Base-by-base conservation (phyloP, 2,797 vertebrate genomes). In the Cuculus canorus region DNA sequence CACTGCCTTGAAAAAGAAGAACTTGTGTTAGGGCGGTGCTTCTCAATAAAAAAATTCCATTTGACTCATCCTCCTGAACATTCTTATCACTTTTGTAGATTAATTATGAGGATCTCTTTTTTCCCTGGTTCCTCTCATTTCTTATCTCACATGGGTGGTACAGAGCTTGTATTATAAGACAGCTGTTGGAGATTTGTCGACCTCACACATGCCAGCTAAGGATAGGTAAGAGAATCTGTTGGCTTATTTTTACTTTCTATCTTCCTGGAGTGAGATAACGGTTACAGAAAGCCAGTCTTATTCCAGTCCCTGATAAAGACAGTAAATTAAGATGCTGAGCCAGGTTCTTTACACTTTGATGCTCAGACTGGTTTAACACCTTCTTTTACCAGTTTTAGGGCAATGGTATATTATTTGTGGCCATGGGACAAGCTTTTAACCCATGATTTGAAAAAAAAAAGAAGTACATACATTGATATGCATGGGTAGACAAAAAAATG, bases 341-440 rank as follows among this genome's bases (percentile, higher is more conserved):
- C 17, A 63, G 13, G 50, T 56, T 30, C 41, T 69, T 61, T 56
- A 70, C 19, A 60, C 71, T 89, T n/a, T 18, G 56, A 90, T 50
- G 21, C 61, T 72, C n/a, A 78, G 30, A 30, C 66, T 53, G 13
- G 28, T 56, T 92, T 95, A 30, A n/a, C 24, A 61, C 59, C 7
- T 27, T 80, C 39, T 93, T 80, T 71, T 47, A 86, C 68, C 76
- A 94, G 66, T 73, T 82, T 90, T 68, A 96, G 75, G 81, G 57
- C 59, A 94, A 90, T 70, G 43, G 78, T 81, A 39, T 93, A 72
- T 76, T 94, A 88, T 92, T 86, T 82, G 59, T 76, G 35, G 52
- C 33, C 32, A 81, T 10, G 11, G 35, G 47, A 82, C 57, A 80
- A 61, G 82, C 24, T 91, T 88, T 93, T 83, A 85, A 85, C 33